These are phyloP conservation scores for Xestoiulus laeticollis DNA, from an alignment of 2,888 invertebrate species.

Conservation along the genomic window DNA sequence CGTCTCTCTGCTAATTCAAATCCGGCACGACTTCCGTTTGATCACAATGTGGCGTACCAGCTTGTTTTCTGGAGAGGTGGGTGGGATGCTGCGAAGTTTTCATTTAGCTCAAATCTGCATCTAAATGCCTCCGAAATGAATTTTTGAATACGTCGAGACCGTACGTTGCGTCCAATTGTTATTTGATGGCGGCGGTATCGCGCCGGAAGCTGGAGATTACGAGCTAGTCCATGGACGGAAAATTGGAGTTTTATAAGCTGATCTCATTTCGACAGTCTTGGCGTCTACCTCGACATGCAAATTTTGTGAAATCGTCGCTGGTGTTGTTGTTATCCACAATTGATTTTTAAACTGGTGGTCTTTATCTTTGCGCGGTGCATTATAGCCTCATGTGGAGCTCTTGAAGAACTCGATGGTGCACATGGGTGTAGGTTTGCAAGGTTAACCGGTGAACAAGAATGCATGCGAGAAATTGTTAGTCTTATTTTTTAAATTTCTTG, in stretches of 20 bases:
- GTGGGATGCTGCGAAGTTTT: conserved; percentile 8
- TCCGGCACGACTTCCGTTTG: conserved; percentile 5
- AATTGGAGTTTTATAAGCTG: conserved; percentile 19
- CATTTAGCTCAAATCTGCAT: conserved; percentile 31
- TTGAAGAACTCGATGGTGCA: too few species aligned
- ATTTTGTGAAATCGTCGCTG: not conserved
- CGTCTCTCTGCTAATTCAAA: not conserved
- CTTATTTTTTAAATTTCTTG: too few species aligned
- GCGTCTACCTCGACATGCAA: not conserved
- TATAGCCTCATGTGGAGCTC: too few species aligned
- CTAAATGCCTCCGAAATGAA: conserved; percentile 37
- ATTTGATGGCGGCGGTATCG: conserved; percentile 21
- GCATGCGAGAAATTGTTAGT: too few species aligned
- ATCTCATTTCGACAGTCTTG: not conserved
- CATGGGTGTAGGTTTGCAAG: not conserved
- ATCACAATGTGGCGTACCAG: conserved; percentile 25
- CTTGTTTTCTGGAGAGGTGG: conserved; percentile 11
- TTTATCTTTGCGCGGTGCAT: not conserved
- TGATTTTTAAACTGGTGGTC: not conserved
- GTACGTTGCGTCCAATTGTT: conserved; percentile 14
- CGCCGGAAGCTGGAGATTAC: conserved; percentile 19
- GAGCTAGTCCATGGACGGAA: not conserved
- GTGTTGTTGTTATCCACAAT: not conserved
- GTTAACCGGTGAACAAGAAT: not conserved
- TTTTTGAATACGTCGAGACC: conserved; percentile 8